Evolutionary conservation across 1,140 invertebrate species (phyloP).

Genomic region (Aphidius ervi): DNA sequence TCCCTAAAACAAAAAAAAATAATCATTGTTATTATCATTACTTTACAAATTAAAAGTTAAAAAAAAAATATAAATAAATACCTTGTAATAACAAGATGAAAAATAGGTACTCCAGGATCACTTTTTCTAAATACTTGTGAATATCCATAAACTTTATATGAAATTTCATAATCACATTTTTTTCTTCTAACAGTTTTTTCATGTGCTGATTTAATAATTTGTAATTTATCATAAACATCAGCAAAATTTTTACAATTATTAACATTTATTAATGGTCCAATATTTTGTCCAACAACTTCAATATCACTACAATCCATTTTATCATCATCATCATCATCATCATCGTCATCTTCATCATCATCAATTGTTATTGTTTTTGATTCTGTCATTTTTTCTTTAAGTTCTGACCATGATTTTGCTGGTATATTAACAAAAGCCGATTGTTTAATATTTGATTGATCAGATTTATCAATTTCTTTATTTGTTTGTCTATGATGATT

Average conservation of each 20-base stretch:
- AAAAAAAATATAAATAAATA: slow-evolving; percentile 24
- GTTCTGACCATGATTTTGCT: slow-evolving; percentile 39
- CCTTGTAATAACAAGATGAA: slow-evolving; percentile 42
- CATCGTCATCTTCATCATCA: slow-evolving; percentile 42
- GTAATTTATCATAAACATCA: slow-evolving; percentile 42
- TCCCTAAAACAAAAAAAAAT: slow-evolving; percentile 28
- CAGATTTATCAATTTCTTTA: neutral
- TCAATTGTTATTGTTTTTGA: slow-evolving; percentile 48
- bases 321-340: slow-evolving; percentile 41
- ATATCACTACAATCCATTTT: slow-evolving; percentile 37
- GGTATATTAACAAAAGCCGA: slow-evolving; percentile 36
- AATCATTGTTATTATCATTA: neutral
- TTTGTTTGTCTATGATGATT: neutral
- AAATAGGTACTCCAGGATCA: slow-evolving; percentile 42
- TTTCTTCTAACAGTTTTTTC: slow-evolving; percentile 41
- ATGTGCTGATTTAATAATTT: slow-evolving; percentile 44
- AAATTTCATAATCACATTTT: slow-evolving; percentile 39
- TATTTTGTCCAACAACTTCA: slow-evolving; percentile 36
- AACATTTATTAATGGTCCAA: slow-evolving; percentile 35
- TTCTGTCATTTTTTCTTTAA: slow-evolving; percentile 47
- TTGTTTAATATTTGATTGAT: slow-evolving; percentile 22
- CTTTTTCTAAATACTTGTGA: slow-evolving; percentile 41
- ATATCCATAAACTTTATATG: slow-evolving; percentile 44
- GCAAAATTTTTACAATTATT: slow-evolving; percentile 33
- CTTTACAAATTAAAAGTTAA: neutral